Evolutionary conservation across 2,888 invertebrate genomes (phyloP).

Genomic region (Neria commutata): DNA sequence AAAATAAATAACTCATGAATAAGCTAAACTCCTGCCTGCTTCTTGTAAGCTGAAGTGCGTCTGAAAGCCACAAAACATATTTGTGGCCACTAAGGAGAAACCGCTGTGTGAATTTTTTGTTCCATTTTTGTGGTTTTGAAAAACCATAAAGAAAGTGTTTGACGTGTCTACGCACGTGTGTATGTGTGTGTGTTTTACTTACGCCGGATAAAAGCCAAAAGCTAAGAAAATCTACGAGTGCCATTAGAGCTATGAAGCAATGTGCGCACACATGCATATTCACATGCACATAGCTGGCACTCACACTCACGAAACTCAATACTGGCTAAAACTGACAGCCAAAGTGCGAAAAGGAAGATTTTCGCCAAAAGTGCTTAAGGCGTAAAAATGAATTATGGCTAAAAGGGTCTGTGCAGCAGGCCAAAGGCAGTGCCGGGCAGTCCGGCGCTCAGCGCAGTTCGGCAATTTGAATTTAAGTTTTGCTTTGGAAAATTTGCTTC

Average conservation of each 20-base stretch:
- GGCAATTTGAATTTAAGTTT: no score
- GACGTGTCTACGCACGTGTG: no score
- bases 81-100: not conserved
- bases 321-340: constrained; percentile 12
- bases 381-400: constrained; percentile 24
- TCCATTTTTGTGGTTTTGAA: not conserved
- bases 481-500: no score
- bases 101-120: no score
- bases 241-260: constrained; percentile 3
- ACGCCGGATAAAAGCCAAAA: constrained; percentile 19
- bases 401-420: not conserved
- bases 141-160: constrained; percentile 19
- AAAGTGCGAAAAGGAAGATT: constrained; percentile 14
- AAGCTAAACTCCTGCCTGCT: no score
- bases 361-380: constrained; percentile 13
- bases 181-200: constrained; percentile 4
- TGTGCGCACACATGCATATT: no score
- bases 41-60: no score
- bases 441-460: no score
- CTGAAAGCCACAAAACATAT: not conserved
- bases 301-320: constrained; percentile 4
- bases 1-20: no score
- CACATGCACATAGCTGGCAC: constrained; percentile 10
- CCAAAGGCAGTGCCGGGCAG: no score
- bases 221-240: constrained; percentile 10